Base-by-base conservation (phyloP, 2,888 invertebrate species). In the Uloborus plumipes region DNA sequence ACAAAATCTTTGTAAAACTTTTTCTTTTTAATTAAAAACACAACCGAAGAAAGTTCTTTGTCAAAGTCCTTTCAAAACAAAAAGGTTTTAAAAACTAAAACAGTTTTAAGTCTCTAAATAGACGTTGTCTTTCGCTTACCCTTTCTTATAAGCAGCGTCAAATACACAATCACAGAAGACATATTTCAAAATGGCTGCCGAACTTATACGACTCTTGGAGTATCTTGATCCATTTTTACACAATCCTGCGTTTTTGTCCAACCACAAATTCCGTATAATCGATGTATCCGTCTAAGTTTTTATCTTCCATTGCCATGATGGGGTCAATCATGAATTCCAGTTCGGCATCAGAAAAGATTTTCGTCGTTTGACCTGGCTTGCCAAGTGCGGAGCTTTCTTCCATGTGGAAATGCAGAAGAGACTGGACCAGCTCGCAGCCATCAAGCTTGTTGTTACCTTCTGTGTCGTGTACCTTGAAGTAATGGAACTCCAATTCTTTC, bases 381-480 rank as follows among this genome's bases (percentile, higher is more conserved):
- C 84, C 51, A 74, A 79, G 26, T n/a, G 64, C 15, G 1, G 14
- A n/a, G 14, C 18, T 47, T 47, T 64, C 64, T n/a, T 64, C 47
- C 11, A 49, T 9, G 18, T 64, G 64, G 47, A 47, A 97, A 90
- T 98, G 98, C 86, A 97, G 97, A 0, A 98, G 91, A 0, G 97
- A 97, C 88, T 98, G 97, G 87, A 98, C 97, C 31, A 98, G 91
- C 90, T 98, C 98, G 89, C 96, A 95, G 4, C 98, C 98, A 88
- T 98, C 98, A 83, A 98, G 88, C 87, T 95, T 96, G 88, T 97
- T 97, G 88, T 98, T 97, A 87, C 97, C 96, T 88, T 98, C 97
- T 1, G 96, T 94, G 89, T 98, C 98, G 87, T 98, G 98, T 96
- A 98, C 96, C 90, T 98, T 98, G 90, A 98, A 98, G 88, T 98